Base-by-base conservation (phyloP, 2,113 vertebrate species). In the Orycteropus afer region DNA sequence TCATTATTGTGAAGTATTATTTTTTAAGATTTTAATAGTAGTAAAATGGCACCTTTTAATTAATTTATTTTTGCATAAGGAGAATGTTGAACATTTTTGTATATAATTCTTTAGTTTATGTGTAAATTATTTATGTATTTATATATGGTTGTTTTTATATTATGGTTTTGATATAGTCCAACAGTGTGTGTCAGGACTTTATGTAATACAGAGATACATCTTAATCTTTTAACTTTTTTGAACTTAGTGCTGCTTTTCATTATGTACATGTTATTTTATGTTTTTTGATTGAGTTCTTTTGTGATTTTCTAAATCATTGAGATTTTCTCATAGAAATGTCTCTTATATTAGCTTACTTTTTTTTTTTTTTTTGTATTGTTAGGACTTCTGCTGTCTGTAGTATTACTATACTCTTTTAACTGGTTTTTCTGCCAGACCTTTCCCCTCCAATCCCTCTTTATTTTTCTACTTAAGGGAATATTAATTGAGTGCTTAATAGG, bases 391-490 rank as follows among this genome's bases (percentile, higher is more conserved):
- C 77, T 45, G 49, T 97, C 89, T 87, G 40, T 92, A 55, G 49
- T 93, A 71, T 96, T 97, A 74, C 88, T 93, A 2, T 92, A 74
- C 65, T 94, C 61, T 93, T 94, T 85, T 95, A 65, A 93, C 78
- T 94, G 76, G 25, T 90, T 61, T 92, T 17, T 95, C 85, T 96
- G 88, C 49, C 49, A 96, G 92, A 59, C 55, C 81, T 91, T 84
- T 49, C 76, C 90, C 90, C 80, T 96, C 93, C 91, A 96, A 93
- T 84, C 67, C 91, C 47, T 97, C 92, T 97, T 96, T 97, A 71
- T 96, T 95, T 96, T 96, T 97, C 95, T 95, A 94, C 94, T 96
- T 95, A 97, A 97, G 96, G 97, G 94, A 97, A 89, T 92, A 92
- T 90, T 96, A 97, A 90, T 95, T 96, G 97, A 96, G 96, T 96